Evolutionary conservation across 2,797 vertebrate species (phyloP).

Genomic region (Etheostoma nigrum): DNA sequence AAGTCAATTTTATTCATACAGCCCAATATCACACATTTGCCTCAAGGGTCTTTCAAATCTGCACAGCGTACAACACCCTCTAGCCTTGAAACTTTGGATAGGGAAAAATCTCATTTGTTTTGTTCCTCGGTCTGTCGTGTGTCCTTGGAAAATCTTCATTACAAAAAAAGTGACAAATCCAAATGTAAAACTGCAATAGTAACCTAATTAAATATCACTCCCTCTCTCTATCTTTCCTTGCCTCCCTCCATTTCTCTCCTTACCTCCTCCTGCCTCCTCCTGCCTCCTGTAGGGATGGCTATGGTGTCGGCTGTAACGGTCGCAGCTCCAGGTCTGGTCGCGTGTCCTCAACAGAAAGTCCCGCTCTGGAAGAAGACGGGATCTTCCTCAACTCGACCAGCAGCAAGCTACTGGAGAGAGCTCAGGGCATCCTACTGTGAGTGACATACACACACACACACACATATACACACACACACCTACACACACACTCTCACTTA

Average conservation of each 20-base stretch:
- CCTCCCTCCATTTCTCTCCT: too few species aligned
- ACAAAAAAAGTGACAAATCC: background rate
- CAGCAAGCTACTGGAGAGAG: conserved; percentile 96
- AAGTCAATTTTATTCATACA: too few species aligned
- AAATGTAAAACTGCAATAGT: background rate
- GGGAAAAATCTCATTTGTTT: too few species aligned
- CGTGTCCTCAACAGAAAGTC: conserved; percentile 75
- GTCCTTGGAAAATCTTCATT: too few species aligned
- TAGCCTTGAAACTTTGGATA: background rate
- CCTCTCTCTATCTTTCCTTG: background rate
- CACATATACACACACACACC: background rate
- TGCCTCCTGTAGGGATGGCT: conserved; percentile 69
- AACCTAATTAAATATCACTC: background rate
- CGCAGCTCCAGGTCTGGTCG: conserved; percentile 85
- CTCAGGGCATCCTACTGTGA: conserved; percentile 91
- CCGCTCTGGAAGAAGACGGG: conserved; percentile 92
- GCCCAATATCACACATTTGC: too few species aligned
- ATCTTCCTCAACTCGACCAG: conserved; percentile 92
- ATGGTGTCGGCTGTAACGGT: conserved; percentile 86
- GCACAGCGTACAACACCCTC: background rate
- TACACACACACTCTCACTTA: background rate
- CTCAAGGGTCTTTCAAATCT: background rate
- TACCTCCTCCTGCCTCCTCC: too few species aligned
- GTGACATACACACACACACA: conserved; percentile 19
- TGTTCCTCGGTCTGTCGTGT: too few species aligned